Evolutionary conservation across 2,888 invertebrate species (phyloP), one percentile per base, ranked within the genome.

Genomic region (Orthonychiurus folsomi): DNA sequence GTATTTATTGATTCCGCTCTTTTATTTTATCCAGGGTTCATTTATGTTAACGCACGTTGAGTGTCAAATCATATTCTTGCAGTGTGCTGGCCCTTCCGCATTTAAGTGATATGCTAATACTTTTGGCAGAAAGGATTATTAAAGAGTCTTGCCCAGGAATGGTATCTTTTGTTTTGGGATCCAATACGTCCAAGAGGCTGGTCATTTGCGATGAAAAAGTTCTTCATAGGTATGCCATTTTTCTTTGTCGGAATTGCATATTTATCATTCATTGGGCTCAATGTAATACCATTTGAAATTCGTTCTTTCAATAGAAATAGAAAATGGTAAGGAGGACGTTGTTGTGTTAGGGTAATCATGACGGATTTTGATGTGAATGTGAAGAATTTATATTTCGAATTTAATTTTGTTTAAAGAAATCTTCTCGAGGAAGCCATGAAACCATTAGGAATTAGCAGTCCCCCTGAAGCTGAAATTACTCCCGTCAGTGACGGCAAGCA

Each of bases 121-220:
- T 3, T 23, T n/a, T 28, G 20, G 20, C 20, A 3, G 56, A 56
- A 28, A 20, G 3, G 2, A 18, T 27, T 28, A 18, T 56, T 18
- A 26, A 20, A 21, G 56, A 56, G 20, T 27, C 28, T 37, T 56
- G n/a, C 23, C 15, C 56, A 3, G 3, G 18, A 20, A 12, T 56
- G 37, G 37, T 23, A 3, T 56, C 12, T 27, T 56, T 56, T 20
- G 28, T 56, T 2, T 20, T 28, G 25, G 56, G 28, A 56, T 18
- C 56, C n/a, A 20, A n/a, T 5, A 18, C 27, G 5, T 15, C 56
- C 27, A 26, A 15, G n/a, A 5, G 56, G 5, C n/a, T 28, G 15
- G 56, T 56, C 2, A 56, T 56, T 5, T 20, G 28, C 27, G 20
- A 56, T 27, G 56, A 56, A 3, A 37, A 27, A 2, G 20, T 56